These are phyloP conservation scores for Merluccius polli DNA, from an alignment of 2,797 vertebrate species.

Conservation along the genomic window DNA sequence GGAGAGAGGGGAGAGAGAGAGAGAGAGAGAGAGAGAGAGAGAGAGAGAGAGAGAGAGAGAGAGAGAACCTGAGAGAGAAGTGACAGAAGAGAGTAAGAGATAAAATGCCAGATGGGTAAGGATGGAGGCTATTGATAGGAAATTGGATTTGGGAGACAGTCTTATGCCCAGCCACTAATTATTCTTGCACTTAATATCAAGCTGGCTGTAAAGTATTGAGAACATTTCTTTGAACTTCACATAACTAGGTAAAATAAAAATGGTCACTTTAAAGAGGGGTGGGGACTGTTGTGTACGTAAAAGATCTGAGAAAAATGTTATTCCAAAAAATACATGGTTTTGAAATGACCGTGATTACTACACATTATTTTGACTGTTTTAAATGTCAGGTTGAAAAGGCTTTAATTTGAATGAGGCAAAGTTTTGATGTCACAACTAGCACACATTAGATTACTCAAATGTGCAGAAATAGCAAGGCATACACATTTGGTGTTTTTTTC, in stretches of 20 bases:
- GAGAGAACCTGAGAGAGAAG: slow-evolving; percentile 16
- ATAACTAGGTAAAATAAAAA: neutral
- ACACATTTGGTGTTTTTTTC: too few species aligned
- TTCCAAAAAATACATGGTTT: neutral
- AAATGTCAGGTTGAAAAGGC: neutral
- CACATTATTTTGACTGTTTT: slow-evolving; percentile 3
- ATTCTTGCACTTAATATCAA: slow-evolving; percentile 8
- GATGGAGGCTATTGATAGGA: slow-evolving; percentile 68
- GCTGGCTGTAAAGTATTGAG: slow-evolving; percentile 15
- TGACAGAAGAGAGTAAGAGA: slow-evolving; percentile 8
- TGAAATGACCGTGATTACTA: slow-evolving; percentile 4
- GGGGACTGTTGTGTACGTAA: neutral
- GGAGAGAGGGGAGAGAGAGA: slow-evolving; percentile 36
- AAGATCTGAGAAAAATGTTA: neutral
- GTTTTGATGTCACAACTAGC: neutral
- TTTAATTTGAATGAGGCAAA: neutral
- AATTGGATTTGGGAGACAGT: slow-evolving; percentile 68
- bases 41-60: slow-evolving; percentile 11
- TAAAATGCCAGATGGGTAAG: slow-evolving; percentile 63
- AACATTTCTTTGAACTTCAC: slow-evolving; percentile 10
- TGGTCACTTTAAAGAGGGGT: too few species aligned
- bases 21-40: slow-evolving; percentile 17
- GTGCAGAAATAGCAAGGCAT: too few species aligned
- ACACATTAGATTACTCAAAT: neutral
- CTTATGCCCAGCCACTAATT: slow-evolving; percentile 45